Evolutionary conservation across 1,140 invertebrate genomes (phyloP).

Genomic region (Pogonomyrmex barbatus): DNA sequence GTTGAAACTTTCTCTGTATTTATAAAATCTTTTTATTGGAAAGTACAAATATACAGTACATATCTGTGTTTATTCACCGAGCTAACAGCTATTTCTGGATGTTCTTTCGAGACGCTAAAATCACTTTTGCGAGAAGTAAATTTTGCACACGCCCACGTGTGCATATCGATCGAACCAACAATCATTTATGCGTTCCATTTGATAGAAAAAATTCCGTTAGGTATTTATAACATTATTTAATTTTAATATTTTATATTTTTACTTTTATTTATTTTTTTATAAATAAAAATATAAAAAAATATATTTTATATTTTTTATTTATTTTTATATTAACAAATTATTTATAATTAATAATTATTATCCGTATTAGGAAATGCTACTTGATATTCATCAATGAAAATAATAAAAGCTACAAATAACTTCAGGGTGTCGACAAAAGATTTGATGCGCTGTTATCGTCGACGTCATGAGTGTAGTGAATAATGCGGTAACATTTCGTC

Average conservation of each 20-base stretch:
- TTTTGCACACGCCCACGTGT: neutral
- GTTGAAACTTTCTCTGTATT: conserved; percentile 18
- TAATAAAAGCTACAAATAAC: too few relatives aligned
- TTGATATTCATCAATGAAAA: too few relatives aligned
- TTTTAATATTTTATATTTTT: too few relatives aligned
- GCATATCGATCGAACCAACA: neutral
- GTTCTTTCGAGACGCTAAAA: conserved; percentile 24
- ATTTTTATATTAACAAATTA: too few relatives aligned
- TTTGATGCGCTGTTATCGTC: too few relatives aligned
- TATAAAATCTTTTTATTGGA: conserved; percentile 45
- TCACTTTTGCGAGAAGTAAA: neutral
- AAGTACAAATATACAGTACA: conserved; percentile 31
- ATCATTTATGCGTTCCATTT: neutral
- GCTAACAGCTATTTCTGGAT: conserved; percentile 32
- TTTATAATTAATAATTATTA: too few relatives aligned
- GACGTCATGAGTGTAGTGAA: neutral
- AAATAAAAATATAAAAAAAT: too few relatives aligned
- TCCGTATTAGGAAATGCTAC: neutral
- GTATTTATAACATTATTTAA: neutral
- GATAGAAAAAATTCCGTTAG: neutral
- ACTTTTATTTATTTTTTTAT: too few relatives aligned
- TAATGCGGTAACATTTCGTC: conserved; percentile 34
- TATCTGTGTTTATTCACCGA: neutral
- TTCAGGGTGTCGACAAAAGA: neutral
- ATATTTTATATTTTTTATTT: too few relatives aligned